Conservation (phyloP, 2,113 vertebrate genomes). For the Dunckerocampus dactyliophorus region DNA sequence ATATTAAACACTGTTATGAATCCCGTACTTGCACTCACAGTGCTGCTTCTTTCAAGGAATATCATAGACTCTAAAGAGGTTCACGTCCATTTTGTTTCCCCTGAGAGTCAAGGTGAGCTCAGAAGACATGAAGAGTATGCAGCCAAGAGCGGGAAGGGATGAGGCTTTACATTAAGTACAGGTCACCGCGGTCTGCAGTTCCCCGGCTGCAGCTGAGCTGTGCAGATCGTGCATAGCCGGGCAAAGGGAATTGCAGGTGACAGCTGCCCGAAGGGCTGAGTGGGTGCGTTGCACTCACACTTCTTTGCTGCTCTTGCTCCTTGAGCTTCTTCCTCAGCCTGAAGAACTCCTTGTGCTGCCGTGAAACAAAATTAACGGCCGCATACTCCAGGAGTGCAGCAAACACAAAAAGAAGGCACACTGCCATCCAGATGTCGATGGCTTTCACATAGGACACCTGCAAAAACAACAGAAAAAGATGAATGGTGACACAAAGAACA, state of each 20-base stretch:
- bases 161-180: conserved; percentile 58
- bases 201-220: conserved; percentile 39
- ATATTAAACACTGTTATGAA: conserved; percentile 29
- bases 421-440: conserved; percentile 96
- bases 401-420: conserved; percentile 91
- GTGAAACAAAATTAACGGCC: conserved; percentile 90
- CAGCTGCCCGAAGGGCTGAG: conserved; percentile 49
- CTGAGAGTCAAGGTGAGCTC: conserved; percentile 8
- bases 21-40: conserved; percentile 15
- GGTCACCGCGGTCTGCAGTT: conserved; percentile 46
- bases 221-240: conserved; percentile 42
- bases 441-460: conserved; percentile 96
- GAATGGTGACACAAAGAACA: background rate
- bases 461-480: conserved; percentile 1
- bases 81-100: background rate
- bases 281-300: conserved; percentile 73
- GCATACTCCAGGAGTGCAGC: conserved; percentile 90
- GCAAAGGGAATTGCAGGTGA: conserved; percentile 55
- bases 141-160: conserved; percentile 26
- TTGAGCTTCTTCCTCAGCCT: conserved; percentile 79
- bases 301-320: conserved; percentile 71
- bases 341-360: conserved; percentile 92
- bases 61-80: conserved; percentile 12
- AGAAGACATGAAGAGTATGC: conserved; percentile 24
- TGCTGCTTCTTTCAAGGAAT: conserved; percentile 14